These are phyloP conservation scores for Fregetta grallaria DNA, from an alignment of 2,113 vertebrate species.

Conservation along the genomic window DNA sequence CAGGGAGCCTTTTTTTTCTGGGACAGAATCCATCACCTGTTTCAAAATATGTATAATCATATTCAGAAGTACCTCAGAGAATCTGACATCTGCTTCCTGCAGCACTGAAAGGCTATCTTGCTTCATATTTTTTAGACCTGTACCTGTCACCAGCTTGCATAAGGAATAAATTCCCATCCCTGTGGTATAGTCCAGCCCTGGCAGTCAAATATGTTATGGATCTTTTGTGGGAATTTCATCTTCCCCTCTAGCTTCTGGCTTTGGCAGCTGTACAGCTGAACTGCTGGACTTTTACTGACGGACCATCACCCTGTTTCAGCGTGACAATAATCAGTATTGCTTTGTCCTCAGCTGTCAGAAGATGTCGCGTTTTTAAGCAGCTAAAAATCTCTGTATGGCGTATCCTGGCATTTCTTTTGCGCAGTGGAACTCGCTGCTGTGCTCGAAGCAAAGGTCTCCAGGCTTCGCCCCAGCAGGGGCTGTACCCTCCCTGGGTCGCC, in stretches of 20 bases:
- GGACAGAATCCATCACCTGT: neutral
- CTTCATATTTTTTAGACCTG: neutral
- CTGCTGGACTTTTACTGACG: neutral
- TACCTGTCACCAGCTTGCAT: neutral
- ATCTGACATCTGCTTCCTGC: neutral
- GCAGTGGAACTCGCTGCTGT: neutral
- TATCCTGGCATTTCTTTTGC: neutral
- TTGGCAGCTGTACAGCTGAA: neutral
- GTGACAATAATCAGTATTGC: neutral
- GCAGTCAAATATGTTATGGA: neutral
- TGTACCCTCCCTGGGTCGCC: neutral
- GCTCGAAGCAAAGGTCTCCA: neutral
- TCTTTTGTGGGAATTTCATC: slow-evolving; percentile 6
- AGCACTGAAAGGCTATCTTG: neutral
- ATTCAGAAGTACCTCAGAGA: neutral
- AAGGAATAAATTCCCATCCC: neutral
- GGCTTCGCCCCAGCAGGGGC: neutral
- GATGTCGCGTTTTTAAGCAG: neutral
- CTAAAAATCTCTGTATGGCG: neutral
- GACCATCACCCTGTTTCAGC: neutral
- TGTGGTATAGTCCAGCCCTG: neutral
- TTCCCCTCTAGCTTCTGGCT: neutral
- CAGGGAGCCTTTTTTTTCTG: neutral
- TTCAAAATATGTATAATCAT: neutral
- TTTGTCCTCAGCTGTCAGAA: neutral